Percentiles rank a stretch among this genome's conserved stretches.
phyloP scores from a whole-genome alignment of 1,140 invertebrate species.

The Hypothenemus hampei region DNA sequence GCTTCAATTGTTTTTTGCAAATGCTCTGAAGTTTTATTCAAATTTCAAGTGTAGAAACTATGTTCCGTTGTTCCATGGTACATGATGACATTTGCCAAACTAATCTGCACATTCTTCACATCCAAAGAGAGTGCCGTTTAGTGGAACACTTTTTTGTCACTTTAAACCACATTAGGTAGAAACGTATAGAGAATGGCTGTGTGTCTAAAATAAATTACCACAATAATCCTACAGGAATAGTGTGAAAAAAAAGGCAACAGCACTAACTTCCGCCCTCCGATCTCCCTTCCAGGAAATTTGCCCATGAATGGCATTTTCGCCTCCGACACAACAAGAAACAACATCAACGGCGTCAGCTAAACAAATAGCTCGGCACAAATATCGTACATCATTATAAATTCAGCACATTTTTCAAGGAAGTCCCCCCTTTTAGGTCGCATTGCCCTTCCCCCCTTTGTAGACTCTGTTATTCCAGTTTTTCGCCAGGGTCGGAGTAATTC shows the following conservation, averaged over 20 bases:
- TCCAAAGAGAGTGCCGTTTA: too few relatives aligned
- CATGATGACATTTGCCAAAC: too few relatives aligned
- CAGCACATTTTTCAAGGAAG: conserved; percentile 19
- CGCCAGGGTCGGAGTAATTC: conserved; percentile 11
- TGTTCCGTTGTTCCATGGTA: too few relatives aligned
- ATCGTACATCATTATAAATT: conserved; percentile 24
- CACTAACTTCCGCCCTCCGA: not conserved
- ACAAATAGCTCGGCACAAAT: conserved; percentile 23
- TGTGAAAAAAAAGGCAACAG: not conserved
- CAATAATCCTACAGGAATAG: not conserved
- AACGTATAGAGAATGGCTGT: too few relatives aligned
- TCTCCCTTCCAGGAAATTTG: not conserved
- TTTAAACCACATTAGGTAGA: too few relatives aligned
- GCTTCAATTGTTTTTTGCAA: too few relatives aligned
- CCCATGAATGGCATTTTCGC: conserved; percentile 13
- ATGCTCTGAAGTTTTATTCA: too few relatives aligned
- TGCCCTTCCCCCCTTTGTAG: conserved; percentile 1
- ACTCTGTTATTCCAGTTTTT: too few relatives aligned
- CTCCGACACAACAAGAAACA: conserved; percentile 11
- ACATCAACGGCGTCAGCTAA: conserved; percentile 12
- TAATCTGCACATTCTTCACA: too few relatives aligned
- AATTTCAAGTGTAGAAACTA: too few relatives aligned
- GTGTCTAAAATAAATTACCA: not conserved
- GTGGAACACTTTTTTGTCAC: too few relatives aligned
- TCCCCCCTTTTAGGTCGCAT: too few relatives aligned